These are phyloP conservation scores for Hemistola chrysoprasaria DNA, from an alignment of 2,888 invertebrate genomes.

Conservation along the genomic window DNA sequence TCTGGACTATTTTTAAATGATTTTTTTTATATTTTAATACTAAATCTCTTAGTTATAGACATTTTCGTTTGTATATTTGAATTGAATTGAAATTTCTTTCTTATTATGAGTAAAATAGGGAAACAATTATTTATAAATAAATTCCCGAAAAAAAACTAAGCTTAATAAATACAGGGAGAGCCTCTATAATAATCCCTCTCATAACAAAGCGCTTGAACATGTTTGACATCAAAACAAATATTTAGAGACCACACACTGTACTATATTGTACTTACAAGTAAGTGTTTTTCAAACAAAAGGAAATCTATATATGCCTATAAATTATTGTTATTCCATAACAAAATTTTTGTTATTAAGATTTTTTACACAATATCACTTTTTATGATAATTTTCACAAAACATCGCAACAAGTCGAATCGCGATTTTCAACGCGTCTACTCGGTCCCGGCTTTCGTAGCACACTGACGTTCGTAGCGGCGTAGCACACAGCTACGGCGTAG, in stretches of 20 bases:
- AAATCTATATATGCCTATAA: background rate
- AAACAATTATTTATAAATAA: too few relatives aligned
- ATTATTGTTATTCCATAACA: conserved; percentile 6
- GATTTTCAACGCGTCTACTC: conserved; percentile 29
- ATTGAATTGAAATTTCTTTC: too few relatives aligned
- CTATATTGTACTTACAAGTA: conserved; percentile 17
- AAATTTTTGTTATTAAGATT: background rate
- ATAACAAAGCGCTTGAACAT: conserved; percentile 2
- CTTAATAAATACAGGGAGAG: too few relatives aligned
- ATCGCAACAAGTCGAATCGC: conserved; percentile 42
- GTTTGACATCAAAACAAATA: conserved; percentile 10
- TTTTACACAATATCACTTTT: background rate
- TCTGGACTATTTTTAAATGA: too few relatives aligned
- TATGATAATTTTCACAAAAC: conserved; percentile 20
- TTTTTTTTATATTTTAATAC: too few relatives aligned
- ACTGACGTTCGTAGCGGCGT: conserved; percentile 20
- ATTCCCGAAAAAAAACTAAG: too few relatives aligned
- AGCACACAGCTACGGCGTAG: conserved; percentile 25
- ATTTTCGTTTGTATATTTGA: too few relatives aligned
- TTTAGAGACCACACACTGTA: conserved; percentile 10
- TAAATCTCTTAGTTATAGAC: too few relatives aligned
- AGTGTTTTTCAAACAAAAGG: conserved; percentile 8
- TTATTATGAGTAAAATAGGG: too few relatives aligned
- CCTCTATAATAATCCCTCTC: background rate
- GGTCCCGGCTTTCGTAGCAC: conserved; percentile 54